These are phyloP conservation scores for Drosophila melanica DNA, from an alignment of 1,140 invertebrate species.

Conservation along the genomic window DNA sequence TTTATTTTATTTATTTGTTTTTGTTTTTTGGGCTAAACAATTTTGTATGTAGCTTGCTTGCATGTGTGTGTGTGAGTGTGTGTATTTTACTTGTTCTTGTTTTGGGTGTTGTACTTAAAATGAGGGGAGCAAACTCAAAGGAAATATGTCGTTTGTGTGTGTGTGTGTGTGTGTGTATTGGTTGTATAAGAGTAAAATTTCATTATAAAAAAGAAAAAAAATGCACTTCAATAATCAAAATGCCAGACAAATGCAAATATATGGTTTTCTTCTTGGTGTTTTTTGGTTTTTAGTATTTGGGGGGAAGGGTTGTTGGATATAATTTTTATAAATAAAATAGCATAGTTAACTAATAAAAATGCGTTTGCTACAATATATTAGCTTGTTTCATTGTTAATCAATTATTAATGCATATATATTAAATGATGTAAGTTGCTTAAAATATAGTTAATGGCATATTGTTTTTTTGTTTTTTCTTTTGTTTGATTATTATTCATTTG, in stretches of 20 bases:
- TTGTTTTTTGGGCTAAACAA: constrained; percentile 32
- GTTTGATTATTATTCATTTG: constrained; percentile 14
- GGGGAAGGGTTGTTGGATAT: not conserved
- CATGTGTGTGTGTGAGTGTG: constrained; percentile 38
- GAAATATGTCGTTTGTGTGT: constrained; percentile 16
- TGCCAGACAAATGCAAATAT: constrained; percentile 61
- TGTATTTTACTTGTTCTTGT: too few relatives aligned
- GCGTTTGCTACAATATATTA: constrained; percentile 39
- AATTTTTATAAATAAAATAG: constrained; percentile 21
- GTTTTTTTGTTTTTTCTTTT: constrained; percentile 4
- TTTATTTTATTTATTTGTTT: constrained; percentile 22
- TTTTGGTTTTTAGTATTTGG: not conserved
- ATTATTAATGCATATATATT: constrained; percentile 34
- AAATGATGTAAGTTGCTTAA: constrained; percentile 36
- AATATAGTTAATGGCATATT: constrained; percentile 15
- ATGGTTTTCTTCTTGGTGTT: not conserved
- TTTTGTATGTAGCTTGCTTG: constrained; percentile 58
- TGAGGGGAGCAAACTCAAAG: constrained; percentile 38
- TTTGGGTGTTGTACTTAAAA: constrained; percentile 16
- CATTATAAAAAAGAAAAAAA: constrained; percentile 10
- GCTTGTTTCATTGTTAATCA: constrained; percentile 32
- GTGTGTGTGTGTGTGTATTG: constrained; percentile 9
- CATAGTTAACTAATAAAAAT: constrained; percentile 38
- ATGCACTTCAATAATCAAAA: constrained; percentile 40
- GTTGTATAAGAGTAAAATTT: not conserved